Evolutionary conservation across 2,797 vertebrate genomes (phyloP), one percentile per base, ranked within the genome.

Genomic region (Ctenochaetus hawaiiensis): DNA sequence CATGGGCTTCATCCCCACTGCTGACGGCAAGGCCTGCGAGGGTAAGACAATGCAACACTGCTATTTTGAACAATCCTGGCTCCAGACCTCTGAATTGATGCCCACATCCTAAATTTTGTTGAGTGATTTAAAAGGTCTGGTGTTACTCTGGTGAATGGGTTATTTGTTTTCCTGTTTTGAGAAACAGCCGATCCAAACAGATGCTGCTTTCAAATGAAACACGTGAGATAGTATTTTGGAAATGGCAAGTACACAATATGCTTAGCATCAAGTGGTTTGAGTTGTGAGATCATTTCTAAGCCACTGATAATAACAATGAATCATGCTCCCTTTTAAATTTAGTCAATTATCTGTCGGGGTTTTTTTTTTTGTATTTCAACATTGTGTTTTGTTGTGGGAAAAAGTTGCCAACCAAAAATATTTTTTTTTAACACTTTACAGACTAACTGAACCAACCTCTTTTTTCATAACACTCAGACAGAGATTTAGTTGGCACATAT

Each of bases 1-100:
- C 75, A 98, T 97, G 97, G 97, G 97, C 86, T 98, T 98, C 92
- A 91, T 96, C 82, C 89, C 96, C 68, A 96, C 96, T 10, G 1
- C 83, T 9, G 96, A 97, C 34, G 95, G 96, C 67, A 97, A 96
- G 91, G 94, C 96, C 63, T 98, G 97, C 77, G 94, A 97, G 89
- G 97, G 97, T 98, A 95, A 93, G 91, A 66, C 67, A 22, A 30
- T 1, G 18, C n/a, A 9, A 18, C 67, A 5, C 39, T 8, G 26
- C 44, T 59, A 30, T 41, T 75, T 23, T 45, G 44, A 14, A 62
- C 47, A 30, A 20, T 69, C 22, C 44, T 43, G 66, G 18, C 16
- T 68, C 59, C 65, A 85, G 53, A 81, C 56, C 5, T 58, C 53
- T 56, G 56, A 79, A 59, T 62, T 49, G 30, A 41, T 71, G 69